Evolutionary conservation across 2,888 invertebrate genomes (phyloP).

Genomic region (Petrolisthes cinctipes): DNA sequence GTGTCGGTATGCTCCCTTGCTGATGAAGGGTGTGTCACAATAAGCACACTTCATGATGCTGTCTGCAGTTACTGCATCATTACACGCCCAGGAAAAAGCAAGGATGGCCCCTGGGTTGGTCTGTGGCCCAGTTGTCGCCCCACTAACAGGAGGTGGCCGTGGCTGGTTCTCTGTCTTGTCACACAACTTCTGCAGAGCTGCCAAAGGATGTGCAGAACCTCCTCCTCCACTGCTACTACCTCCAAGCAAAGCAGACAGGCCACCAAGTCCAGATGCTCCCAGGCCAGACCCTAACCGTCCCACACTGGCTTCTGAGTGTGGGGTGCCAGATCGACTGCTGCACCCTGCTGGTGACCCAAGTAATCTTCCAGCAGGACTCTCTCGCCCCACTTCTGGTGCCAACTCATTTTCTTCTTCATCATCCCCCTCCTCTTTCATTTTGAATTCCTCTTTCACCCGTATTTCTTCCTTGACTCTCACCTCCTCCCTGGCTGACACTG

Average conservation of each 20-base stretch:
- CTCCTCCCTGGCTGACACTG: slow-evolving; percentile 60
- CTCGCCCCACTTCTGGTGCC: slow-evolving; percentile 38
- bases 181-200: slow-evolving; percentile 94
- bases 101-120: slow-evolving; percentile 81
- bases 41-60: slow-evolving; percentile 91
- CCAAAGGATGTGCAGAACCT: slow-evolving; percentile 83
- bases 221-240: slow-evolving; percentile 58
- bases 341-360: slow-evolving; percentile 59
- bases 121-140: slow-evolving; percentile 72
- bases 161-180: slow-evolving; percentile 86
- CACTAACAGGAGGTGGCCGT: slow-evolving; percentile 69
- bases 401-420: slow-evolving; percentile 47
- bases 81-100: slow-evolving; percentile 95
- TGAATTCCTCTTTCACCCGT: slow-evolving; percentile 64
- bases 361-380: slow-evolving; percentile 57
- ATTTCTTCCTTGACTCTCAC: slow-evolving; percentile 64
- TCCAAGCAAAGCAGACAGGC: slow-evolving; percentile 56
- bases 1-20: slow-evolving; percentile 96
- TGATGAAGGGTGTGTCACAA: slow-evolving; percentile 95
- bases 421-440: slow-evolving; percentile 59
- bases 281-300: slow-evolving; percentile 59
- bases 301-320: slow-evolving; percentile 63
- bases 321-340: slow-evolving; percentile 65
- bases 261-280: slow-evolving; percentile 52
- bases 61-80: slow-evolving; percentile 89